Evolutionary conservation across 2,797 vertebrate species (phyloP), one percentile per base, ranked within the genome.

Genomic region (Brachyalestes nurse): DNA sequence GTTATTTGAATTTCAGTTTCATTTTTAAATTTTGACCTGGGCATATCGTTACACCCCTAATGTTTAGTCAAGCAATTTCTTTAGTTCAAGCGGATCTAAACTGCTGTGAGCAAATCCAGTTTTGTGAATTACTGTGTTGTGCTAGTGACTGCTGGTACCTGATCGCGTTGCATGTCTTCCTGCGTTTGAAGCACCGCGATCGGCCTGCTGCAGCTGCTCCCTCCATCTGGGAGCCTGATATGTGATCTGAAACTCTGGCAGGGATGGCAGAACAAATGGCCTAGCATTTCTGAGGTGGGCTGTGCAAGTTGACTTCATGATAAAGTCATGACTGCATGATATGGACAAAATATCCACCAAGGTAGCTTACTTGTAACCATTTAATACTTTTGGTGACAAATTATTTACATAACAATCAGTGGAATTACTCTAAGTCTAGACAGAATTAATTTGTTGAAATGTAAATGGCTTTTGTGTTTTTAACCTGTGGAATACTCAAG

Each of bases 191-290:
- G 73, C 67, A 55, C 65, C n/a, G 45, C 74, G 38, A 60, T 71
- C 62, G 78, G 82, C 42, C 53, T 19, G 40, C 75, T 69, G 88
- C 88, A 90, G 90, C 89, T 92, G 88, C 88, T 78, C 67, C 80
- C 86, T 92, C 87, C 81, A 88, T 91, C 88, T 91, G 90, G 53
- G 83, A 83, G 72, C 64, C 82, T 90, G 91, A 90, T 92, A 94
- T 90, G 86, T 89, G 89, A 93, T 82, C 87, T 88, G 87, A 88
- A 91, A 92, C 83, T 14, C 82, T 74, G 75, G 74, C 89, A 91
- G 90, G 90, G 77, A 85, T 23, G 73, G 57, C 76, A 84, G 55
- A 70, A 5, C 40, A 89, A 90, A 89, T 90, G 89, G 90, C 93
- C 16, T 65, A 40, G 34, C 62, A 90, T 89, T 90, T 88, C 82